A percentile compares a stretch with the other conserved stretches of the same genome.
Conservation (phyloP, 2,113 vertebrate species). For the Pteropus alecto region DNA sequence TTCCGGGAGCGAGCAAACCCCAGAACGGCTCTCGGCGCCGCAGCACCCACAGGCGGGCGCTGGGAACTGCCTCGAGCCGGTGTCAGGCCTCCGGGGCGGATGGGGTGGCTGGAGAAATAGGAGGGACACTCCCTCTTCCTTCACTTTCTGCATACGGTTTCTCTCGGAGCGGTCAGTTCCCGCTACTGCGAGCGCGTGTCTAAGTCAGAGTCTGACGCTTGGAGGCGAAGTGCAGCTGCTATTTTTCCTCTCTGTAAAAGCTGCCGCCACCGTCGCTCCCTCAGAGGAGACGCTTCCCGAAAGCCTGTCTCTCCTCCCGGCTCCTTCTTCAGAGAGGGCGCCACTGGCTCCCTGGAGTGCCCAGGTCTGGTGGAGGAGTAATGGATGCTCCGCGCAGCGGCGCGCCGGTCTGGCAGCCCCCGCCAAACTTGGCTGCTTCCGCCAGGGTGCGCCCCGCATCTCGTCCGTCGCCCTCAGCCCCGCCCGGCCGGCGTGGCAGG, state of each 20-base stretch:
- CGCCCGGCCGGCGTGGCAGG: fast-evolving
- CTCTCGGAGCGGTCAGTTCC: not conserved
- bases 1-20: not conserved
- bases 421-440: fast-evolving
- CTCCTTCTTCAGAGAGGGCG: constrained; percentile 5
- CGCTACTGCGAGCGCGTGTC: not conserved
- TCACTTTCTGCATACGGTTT: not conserved
- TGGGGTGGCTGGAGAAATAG: not conserved
- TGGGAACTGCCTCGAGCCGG: not conserved
- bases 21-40: not conserved
- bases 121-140: not conserved
- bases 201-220: constrained; percentile 32
- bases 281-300: constrained; percentile 38
- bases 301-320: not conserved
- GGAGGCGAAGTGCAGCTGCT: constrained; percentile 62
- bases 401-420: not conserved
- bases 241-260: not conserved
- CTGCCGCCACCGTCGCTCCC: not conserved
- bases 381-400: not conserved
- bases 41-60: not conserved
- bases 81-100: not conserved
- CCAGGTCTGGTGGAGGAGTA: constrained; percentile 2
- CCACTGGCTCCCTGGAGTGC: constrained; percentile 52
- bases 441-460: fast-evolving
- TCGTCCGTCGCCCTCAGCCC: fast-evolving